These are phyloP conservation scores for Spongilla lacustris DNA, from an alignment of 37 sponge, comb jelly and placozoan genomes.

Conservation along the genomic window DNA sequence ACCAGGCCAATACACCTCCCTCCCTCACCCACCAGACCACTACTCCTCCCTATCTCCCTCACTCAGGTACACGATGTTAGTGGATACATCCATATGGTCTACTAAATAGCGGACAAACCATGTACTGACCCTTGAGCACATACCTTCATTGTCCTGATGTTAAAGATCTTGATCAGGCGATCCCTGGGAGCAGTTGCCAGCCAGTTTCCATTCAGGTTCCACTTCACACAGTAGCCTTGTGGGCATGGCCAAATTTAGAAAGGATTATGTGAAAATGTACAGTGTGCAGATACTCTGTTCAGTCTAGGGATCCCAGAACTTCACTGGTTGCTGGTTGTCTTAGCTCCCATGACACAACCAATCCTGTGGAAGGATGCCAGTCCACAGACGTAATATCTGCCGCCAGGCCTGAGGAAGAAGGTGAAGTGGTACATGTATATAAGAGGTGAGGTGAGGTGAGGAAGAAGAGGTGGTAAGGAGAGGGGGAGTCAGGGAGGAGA, in stretches of 20 bases:
- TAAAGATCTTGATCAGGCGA: slow-evolving; percentile 89
- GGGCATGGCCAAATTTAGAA: slow-evolving; percentile 76
- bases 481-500: no score
- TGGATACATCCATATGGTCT: no score
- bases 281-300: slow-evolving; percentile 87
- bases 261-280: no score
- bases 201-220: slow-evolving; percentile 98
- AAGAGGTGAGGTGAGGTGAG: neutral
- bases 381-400: slow-evolving; percentile 91
- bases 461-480: neutral
- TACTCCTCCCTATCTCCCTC: no score
- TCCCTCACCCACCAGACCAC: no score
- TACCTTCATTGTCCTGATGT: slow-evolving; percentile 95
- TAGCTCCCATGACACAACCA: slow-evolving; percentile 93
- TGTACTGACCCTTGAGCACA: slow-evolving; percentile 88
- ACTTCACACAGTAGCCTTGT: slow-evolving; percentile 92
- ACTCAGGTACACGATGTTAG: no score
- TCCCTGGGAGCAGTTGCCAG: slow-evolving; percentile 90
- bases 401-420: slow-evolving; percentile 82
- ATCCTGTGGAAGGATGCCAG: slow-evolving; percentile 94
- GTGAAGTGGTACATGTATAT: no score
- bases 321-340: slow-evolving; percentile 96
- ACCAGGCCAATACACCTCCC: no score
- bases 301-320: slow-evolving; percentile 94
- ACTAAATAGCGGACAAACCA: no score